phyloP scores from a whole-genome alignment of 2,797 vertebrate species.

The Diplodus puntazzo region DNA sequence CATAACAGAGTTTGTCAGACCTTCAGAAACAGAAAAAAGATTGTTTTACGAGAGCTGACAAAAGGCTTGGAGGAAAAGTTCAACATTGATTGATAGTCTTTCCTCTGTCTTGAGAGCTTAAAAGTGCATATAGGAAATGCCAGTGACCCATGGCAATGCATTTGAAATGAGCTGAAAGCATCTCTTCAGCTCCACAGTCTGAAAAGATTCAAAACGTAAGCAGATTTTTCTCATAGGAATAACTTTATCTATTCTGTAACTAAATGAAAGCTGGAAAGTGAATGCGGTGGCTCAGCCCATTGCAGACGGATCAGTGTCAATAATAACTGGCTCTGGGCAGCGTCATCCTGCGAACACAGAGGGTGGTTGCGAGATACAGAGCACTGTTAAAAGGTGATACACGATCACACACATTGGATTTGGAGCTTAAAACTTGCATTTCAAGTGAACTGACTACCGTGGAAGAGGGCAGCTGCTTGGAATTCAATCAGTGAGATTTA shows the following conservation, averaged over 20 bases:
- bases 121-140: slow-evolving; percentile 34
- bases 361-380: slow-evolving; percentile 20
- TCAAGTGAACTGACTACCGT: slow-evolving; percentile 34
- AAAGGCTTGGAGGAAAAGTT: slow-evolving; percentile 15
- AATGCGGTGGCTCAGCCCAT: slow-evolving; percentile 18
- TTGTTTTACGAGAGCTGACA: slow-evolving; percentile 17
- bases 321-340: slow-evolving; percentile 60
- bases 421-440: slow-evolving; percentile 47
- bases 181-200: slow-evolving; percentile 11
- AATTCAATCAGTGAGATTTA: slow-evolving; percentile 71
- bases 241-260: slow-evolving; percentile 48
- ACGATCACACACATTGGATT: slow-evolving; percentile 34
- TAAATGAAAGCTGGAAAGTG: slow-evolving; percentile 28
- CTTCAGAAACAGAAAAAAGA: slow-evolving; percentile 17
- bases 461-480: slow-evolving; percentile 31
- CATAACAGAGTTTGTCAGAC: not conserved
- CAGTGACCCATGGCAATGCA: slow-evolving; percentile 47
- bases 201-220: slow-evolving; percentile 50
- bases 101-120: slow-evolving; percentile 5
- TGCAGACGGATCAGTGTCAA: slow-evolving; percentile 51
- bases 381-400: slow-evolving; percentile 51
- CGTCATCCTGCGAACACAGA: slow-evolving; percentile 28
- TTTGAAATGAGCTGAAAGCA: slow-evolving; percentile 58
- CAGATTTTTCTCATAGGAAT: slow-evolving; percentile 52
- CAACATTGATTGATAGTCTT: slow-evolving; percentile 16